Conservation (phyloP, 2,888 invertebrate species). For the Terebella lapidaria region DNA sequence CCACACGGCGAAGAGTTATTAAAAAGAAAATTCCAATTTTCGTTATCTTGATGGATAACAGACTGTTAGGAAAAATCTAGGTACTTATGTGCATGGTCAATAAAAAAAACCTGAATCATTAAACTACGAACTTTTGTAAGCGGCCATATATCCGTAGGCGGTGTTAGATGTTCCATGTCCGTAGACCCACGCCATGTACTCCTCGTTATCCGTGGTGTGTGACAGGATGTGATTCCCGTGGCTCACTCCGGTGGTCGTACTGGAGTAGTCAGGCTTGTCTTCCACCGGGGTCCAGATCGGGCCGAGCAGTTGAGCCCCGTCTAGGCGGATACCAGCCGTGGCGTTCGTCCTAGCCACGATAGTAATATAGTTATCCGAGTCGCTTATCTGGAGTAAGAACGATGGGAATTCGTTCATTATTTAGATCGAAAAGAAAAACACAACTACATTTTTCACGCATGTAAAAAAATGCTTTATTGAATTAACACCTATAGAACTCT, state of each 20-base stretch:
- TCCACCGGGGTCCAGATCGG: background rate
- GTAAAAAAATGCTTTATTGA: no score
- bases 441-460: no score
- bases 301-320: background rate
- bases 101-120: no score
- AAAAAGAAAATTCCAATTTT: no score
- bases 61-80: no score
- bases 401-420: no score
- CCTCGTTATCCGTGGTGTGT: background rate
- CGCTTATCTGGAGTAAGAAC: no score
- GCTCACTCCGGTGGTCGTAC: background rate
- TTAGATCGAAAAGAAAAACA: no score
- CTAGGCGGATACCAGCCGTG: background rate
- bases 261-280: background rate
- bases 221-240: background rate
- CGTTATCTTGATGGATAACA: no score
- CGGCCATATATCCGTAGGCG: conserved; percentile 1
- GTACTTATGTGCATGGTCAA: no score
- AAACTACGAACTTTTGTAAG: conserved; percentile 3
- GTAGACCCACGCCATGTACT: background rate
- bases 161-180: background rate
- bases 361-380: background rate
- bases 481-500: no score
- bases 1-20: no score
- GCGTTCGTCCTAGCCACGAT: background rate